phyloP scores from a whole-genome alignment of 2,888 invertebrate species.

The Chloromyia formosa region DNA sequence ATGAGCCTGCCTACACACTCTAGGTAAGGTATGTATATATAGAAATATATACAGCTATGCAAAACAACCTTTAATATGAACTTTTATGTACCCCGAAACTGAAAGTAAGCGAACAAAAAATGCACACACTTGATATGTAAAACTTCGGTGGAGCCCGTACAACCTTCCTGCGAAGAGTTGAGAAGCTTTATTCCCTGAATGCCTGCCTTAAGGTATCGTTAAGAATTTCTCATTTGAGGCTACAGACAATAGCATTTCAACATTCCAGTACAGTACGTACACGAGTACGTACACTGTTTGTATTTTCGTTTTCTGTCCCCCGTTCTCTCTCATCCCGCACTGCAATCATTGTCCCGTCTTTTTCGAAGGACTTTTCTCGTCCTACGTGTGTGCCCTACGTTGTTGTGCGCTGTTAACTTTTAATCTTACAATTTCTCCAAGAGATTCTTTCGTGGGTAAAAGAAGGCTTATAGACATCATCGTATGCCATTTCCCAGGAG shows the following conservation, averaged over 20 bases:
- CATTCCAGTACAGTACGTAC: not conserved
- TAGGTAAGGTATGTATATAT: no score
- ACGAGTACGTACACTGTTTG: no score
- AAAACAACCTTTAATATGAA: no score
- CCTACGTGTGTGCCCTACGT: not conserved
- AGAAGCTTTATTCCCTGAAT: conserved; percentile 34
- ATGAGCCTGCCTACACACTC: no score
- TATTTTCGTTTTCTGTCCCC: no score
- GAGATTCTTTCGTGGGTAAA: conserved; percentile 35
- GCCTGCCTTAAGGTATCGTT: conserved; percentile 35
- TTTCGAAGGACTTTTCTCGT: not conserved
- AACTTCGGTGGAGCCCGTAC: no score
- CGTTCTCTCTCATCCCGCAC: not conserved
- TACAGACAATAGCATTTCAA: conserved; percentile 33
- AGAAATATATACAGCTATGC: no score
- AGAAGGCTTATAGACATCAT: conserved; percentile 40
- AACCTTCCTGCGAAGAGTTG: not conserved
- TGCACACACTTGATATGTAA: no score
- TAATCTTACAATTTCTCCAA: conserved; percentile 38
- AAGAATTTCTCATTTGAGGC: conserved; percentile 31
- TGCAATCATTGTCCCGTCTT: not conserved
- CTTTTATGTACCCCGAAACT: no score
- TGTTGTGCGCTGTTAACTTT: conserved; percentile 35
- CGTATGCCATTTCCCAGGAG: conserved; percentile 44
- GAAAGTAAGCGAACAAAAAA: no score